phyloP scores from a whole-genome alignment of 2,797 vertebrate species.

The Columba guinea region DNA sequence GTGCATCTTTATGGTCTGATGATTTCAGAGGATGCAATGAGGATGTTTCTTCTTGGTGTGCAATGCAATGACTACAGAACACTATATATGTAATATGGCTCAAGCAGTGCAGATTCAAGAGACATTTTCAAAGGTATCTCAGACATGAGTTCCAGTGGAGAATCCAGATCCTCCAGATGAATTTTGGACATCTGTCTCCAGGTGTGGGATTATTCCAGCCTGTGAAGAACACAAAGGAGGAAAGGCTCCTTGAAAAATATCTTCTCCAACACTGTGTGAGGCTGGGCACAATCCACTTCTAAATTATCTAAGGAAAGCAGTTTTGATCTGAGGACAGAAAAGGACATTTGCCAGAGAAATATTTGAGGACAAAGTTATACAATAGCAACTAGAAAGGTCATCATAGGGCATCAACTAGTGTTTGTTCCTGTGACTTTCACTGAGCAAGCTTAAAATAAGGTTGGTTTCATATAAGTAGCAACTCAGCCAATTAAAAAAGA shows the following conservation, averaged over 20 bases:
- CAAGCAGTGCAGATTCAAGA: background rate
- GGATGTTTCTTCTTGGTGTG: background rate
- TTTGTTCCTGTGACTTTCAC: slow-evolving; percentile 35
- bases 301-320: background rate
- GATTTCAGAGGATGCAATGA: background rate
- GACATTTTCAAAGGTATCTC: background rate
- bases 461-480: slow-evolving; percentile 38
- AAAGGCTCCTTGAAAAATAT: background rate
- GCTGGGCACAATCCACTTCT: background rate
- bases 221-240: background rate
- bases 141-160: background rate
- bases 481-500: slow-evolving; percentile 26
- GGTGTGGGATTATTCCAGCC: background rate
- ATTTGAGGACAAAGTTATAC: background rate
- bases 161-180: background rate
- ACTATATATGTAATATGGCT: background rate
- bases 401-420: background rate
- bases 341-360: slow-evolving; percentile 17
- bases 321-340: slow-evolving; percentile 3
- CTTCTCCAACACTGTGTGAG: background rate
- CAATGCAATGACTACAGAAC: background rate
- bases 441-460: background rate
- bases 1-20: background rate
- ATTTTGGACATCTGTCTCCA: background rate
- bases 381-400: slow-evolving; percentile 34